Conservation (phyloP, 2,113 vertebrate genomes). For the Anarrhichthys ocellatus region DNA sequence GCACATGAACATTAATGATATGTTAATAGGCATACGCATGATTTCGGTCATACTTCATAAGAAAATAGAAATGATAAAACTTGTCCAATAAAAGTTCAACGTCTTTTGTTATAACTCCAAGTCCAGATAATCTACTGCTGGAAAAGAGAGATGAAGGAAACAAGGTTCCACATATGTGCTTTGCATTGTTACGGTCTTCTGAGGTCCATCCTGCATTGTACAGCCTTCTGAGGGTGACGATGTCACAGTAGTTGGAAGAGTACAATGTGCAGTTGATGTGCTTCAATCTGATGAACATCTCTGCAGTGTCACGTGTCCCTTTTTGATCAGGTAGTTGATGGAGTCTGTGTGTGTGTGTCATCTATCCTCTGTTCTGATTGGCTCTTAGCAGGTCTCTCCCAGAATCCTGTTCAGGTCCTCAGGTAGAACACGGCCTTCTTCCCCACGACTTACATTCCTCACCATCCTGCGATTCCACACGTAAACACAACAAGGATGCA, state of each 20-base stretch:
- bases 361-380: constrained; percentile 77
- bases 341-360: neutral
- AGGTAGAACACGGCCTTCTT: constrained; percentile 87
- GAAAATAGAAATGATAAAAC: constrained; percentile 71
- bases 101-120: neutral
- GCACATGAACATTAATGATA: constrained; percentile 68
- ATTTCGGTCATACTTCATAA: constrained; percentile 46
- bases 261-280: constrained; percentile 35
- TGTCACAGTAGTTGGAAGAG: constrained; percentile 26
- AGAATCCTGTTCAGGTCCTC: constrained; percentile 89
- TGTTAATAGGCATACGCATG: constrained; percentile 20
- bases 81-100: constrained; percentile 40
- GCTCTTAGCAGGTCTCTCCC: constrained; percentile 84
- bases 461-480: constrained; percentile 83
- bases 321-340: constrained; percentile 35
- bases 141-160: constrained; percentile 23
- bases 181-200: constrained; percentile 35
- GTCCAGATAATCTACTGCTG: constrained; percentile 2
- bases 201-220: constrained; percentile 28
- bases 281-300: constrained; percentile 37
- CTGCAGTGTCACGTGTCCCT: constrained; percentile 8
- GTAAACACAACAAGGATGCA: neutral
- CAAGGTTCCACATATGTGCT: constrained; percentile 32
- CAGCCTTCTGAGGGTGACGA: constrained; percentile 34
- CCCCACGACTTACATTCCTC: constrained; percentile 90